Evolutionary conservation across 2,888 invertebrate genomes (phyloP).

Genomic region (Epiblema foenella): DNA sequence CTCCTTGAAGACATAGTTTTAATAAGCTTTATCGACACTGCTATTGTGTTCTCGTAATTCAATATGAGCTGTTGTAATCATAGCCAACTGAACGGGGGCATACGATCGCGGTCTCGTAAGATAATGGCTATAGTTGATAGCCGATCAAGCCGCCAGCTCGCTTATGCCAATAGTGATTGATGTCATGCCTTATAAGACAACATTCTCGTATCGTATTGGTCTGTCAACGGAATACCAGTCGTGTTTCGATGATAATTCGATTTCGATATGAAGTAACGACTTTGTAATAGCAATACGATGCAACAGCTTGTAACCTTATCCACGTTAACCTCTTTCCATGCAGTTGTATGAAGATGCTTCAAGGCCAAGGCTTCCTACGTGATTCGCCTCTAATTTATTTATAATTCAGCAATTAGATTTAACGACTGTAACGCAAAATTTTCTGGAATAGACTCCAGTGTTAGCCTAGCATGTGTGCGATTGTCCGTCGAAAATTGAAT

Average conservation of each 20-base stretch:
- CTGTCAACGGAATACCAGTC: slow-evolving; percentile 36
- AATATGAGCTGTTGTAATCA: slow-evolving; percentile 52
- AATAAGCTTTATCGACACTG: slow-evolving; percentile 36
- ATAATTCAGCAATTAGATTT: slow-evolving; percentile 1
- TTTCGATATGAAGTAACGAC: slow-evolving; percentile 37
- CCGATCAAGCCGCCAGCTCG: slow-evolving; percentile 52
- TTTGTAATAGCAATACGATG: slow-evolving; percentile 48
- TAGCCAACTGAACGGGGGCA: slow-evolving; percentile 55
- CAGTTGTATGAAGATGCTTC: slow-evolving; percentile 56
- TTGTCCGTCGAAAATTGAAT: slow-evolving; percentile 39
- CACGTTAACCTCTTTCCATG: slow-evolving; percentile 54
- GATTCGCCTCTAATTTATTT: slow-evolving; percentile 25
- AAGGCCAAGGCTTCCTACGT: slow-evolving; percentile 56
- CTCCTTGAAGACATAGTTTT: slow-evolving; percentile 34
- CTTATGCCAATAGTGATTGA: slow-evolving; percentile 55
- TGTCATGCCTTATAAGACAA: slow-evolving; percentile 48
- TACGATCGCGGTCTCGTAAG: slow-evolving; percentile 52
- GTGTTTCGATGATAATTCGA: slow-evolving; percentile 29
- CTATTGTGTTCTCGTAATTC: slow-evolving; percentile 56
- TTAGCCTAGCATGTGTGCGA: slow-evolving; percentile 26
- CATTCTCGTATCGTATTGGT: slow-evolving; percentile 32
- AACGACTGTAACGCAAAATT: slow-evolving; percentile 43
- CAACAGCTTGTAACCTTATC: slow-evolving; percentile 57
- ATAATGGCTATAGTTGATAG: slow-evolving; percentile 54
- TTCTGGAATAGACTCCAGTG: slow-evolving; percentile 45